Evolutionary conservation across 2,888 invertebrate genomes (phyloP), one percentile per base, ranked within the genome.

Genomic region (Galeopsomyia nigrocyanea): DNA sequence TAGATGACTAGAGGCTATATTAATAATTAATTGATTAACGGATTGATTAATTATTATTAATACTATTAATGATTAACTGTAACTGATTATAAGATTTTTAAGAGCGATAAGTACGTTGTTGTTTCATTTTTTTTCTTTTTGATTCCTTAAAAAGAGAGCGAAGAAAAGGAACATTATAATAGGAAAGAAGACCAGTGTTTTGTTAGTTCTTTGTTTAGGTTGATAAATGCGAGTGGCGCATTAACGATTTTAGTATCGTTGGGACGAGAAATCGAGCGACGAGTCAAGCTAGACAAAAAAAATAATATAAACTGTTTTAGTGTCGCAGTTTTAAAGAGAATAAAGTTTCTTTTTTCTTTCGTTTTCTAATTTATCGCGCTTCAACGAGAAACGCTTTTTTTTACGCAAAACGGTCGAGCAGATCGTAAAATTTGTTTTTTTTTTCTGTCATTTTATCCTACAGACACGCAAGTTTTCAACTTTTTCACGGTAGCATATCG

Each of bases 1-100:
- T 84, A 83, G 82, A 83, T 80, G 82, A 84, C 82, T 85, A 85
- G 85, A 85, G 84, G 84, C 84, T 85, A 85, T 82, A 83, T 81
- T 81, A 79, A 80, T 78, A 82, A 82, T 80, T 71, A 62, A 74
- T 71, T 74, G 65, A 68, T 71, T 65, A 68, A 74, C 58, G 55
- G 55, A 82, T 81, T 80, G 79, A 81, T 80, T 81, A 79, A 80
- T 80, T 80, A 82, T 72, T 75, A 81, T 79, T 78, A 79, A 80
- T 79, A 79, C 77, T 79, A 77, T 81, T 76, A 75, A 75, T 76
- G 70, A 73, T 65, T 78, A 73, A 64, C 22, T 51, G 16, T 60
- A 65, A 60, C 17, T 39, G 16, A 60, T 67, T 47, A 70, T 50
- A 55, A 9, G 55, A 55, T 58, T 70, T 74, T 55, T 64, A 47